phyloP scores from a whole-genome alignment of 2,797 vertebrate species.

The Platalea minor region DNA sequence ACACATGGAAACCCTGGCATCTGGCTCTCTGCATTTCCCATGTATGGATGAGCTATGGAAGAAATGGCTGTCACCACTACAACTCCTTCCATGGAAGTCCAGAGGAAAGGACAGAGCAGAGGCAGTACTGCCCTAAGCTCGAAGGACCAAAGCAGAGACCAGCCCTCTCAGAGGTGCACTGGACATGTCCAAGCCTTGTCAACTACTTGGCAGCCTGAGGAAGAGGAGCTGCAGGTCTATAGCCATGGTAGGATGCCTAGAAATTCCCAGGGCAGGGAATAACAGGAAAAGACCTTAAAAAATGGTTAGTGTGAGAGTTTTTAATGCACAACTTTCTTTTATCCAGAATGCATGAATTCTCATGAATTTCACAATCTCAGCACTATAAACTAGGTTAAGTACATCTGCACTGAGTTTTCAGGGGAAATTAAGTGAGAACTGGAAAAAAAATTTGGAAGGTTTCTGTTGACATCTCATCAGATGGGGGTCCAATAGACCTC shows the following conservation, averaged over 20 bases:
- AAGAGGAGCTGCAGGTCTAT: not conserved
- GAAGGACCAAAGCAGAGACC: not conserved
- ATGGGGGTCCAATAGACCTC: not conserved
- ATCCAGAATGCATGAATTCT: not conserved
- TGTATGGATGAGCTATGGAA: not conserved
- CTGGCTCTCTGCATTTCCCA: not conserved
- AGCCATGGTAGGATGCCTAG: not conserved
- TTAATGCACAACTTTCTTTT: not conserved
- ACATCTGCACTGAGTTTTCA: not conserved
- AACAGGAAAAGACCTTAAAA: not conserved
- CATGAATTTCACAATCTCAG: not conserved
- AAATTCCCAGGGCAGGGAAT: not conserved
- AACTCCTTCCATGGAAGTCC: not conserved
- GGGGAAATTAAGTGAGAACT: not conserved
- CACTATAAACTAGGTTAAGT: not conserved
- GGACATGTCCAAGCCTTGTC: not conserved
- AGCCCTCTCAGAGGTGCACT: not conserved
- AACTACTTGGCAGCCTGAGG: not conserved
- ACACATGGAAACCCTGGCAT: not conserved
- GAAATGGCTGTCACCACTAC: not conserved
- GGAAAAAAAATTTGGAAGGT: not conserved
- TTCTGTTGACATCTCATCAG: not conserved
- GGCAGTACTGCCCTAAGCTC: not conserved
- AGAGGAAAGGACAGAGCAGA: not conserved
- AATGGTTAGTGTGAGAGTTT: not conserved